Conservation (phyloP, 2,888 invertebrate species). For the Drosophila multiciliata region DNA sequence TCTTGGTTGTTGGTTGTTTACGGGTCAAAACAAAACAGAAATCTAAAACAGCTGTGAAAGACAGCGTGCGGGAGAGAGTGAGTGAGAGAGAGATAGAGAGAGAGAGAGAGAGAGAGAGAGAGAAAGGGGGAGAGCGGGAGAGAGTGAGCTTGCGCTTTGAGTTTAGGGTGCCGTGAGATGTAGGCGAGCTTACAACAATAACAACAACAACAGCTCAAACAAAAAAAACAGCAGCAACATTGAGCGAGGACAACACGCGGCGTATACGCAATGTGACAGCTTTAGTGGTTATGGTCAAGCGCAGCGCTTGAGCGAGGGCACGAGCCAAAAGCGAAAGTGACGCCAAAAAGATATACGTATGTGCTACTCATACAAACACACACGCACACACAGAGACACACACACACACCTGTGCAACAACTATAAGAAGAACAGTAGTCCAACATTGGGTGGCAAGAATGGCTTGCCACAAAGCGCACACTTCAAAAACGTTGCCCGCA, state of each 20-base stretch:
- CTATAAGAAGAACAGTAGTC: conserved; percentile 31
- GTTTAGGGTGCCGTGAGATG: conserved; percentile 24
- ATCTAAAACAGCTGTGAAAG: conserved; percentile 60
- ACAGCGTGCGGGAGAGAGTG: conserved; percentile 14
- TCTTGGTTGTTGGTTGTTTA: conserved; percentile 35
- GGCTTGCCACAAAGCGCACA: conserved; percentile 42
- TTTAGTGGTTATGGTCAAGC: conserved; percentile 82
- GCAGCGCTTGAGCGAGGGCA: conserved; percentile 75
- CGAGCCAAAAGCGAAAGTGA: conserved; percentile 64
- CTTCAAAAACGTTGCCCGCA: conserved; percentile 58
- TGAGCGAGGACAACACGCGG: conserved; percentile 72
- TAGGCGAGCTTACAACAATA: conserved; percentile 42
- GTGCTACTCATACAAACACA: conserved; percentile 28
- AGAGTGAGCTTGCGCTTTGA: conserved; percentile 35
- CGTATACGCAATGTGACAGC: conserved; percentile 81
- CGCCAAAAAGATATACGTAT: conserved; percentile 45
- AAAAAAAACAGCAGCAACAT: conserved; percentile 25
- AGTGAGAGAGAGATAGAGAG: conserved; percentile 8
- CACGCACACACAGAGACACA: neutral
- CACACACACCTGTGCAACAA: conserved; percentile 52
- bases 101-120: conserved; percentile 10
- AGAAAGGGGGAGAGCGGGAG: conserved; percentile 12
- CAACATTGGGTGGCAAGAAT: conserved; percentile 24
- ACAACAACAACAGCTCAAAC: conserved; percentile 17
- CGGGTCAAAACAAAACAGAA: conserved; percentile 70